Base-by-base conservation (phyloP, 2,113 vertebrate genomes). In the Ailurus styani region DNA sequence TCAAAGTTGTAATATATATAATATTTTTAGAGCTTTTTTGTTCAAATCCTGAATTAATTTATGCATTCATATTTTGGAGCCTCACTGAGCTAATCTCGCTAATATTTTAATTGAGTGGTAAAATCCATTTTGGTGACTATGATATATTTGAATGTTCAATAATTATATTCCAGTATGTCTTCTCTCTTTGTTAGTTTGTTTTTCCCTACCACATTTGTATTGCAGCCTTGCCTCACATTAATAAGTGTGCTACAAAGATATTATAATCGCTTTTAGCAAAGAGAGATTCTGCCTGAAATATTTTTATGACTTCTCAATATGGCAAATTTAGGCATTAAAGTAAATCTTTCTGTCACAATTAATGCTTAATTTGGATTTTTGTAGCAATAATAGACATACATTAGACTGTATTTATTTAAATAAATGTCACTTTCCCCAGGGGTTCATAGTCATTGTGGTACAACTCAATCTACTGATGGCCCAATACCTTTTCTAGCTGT, bases 271-370 rank as follows among this genome's bases (percentile, higher is more conserved):
- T 97, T 93, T 97, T 86, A 96, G 9, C 82, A 95, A 96, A 97
- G 93, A 96, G 93, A 73, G 17, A 91, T 95, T 97, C 75, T 97
- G 40, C 60, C 70, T 84, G 83, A 97, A 97, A 97, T 94, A 97
- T 95, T 97, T 97, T 97, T 97, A 97, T 97, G 94, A 95, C 87
- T 96, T 98, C 78, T 96, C 85, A 96, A 91, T 94, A 91, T 31
- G 55, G 85, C 66, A 98, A 97, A 95, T 86, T 94, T 57, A 87
- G 92, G 85, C 82, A 95, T 93, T 95, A 96, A 98, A 50, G 5
- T 92, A 97, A 98, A 96, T 95, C 88, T 97, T 54, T 62, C 82
- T 90, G n/a, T 86, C 91, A 94, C 95, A 97, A 93, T 98, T 90
- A 94, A 95, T 95, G 79, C 91, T 96, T 95, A 93, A 96, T 97